Percentiles rank a stretch among this genome's conserved stretches.
These are phyloP conservation scores for Campopleginae sp. DNA, from an alignment of 2,888 invertebrate species.

Conservation along the genomic window DNA sequence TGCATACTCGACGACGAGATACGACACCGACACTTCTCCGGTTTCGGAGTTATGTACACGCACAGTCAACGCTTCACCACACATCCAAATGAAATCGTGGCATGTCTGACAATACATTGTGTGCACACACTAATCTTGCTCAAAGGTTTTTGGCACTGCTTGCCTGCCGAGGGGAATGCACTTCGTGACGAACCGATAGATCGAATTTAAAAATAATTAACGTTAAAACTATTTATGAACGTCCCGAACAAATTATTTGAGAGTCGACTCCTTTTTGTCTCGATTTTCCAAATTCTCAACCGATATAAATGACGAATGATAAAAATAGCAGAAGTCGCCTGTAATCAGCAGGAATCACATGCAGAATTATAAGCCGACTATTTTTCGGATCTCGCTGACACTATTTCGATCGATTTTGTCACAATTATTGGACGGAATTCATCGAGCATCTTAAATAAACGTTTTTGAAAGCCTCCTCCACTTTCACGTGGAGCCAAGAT, in stretches of 20 bases:
- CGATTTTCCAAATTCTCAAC: background rate
- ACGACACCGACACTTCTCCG: constrained; percentile 47
- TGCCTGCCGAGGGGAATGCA: background rate
- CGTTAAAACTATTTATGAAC: background rate
- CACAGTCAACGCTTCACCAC: background rate
- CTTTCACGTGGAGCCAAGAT: background rate
- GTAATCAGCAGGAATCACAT: background rate
- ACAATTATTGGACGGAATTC: no score
- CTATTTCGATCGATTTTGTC: no score
- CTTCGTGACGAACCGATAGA: background rate
- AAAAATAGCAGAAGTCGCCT: background rate
- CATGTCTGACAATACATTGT: background rate
- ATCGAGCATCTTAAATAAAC: no score
- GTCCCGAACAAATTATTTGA: background rate
- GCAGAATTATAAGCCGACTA: background rate
- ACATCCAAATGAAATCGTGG: background rate
- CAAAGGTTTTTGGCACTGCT: background rate
- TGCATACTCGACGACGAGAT: constrained; percentile 48
- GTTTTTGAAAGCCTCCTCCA: no score
- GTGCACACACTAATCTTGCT: background rate
- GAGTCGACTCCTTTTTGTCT: background rate
- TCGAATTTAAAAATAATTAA: background rate
- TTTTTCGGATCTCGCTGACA: no score
- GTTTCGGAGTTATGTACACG: constrained; percentile 35
- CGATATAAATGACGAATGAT: background rate